Evolutionary conservation across 2,113 vertebrate species (phyloP).

Genomic region (Spheniscus mendiculus): DNA sequence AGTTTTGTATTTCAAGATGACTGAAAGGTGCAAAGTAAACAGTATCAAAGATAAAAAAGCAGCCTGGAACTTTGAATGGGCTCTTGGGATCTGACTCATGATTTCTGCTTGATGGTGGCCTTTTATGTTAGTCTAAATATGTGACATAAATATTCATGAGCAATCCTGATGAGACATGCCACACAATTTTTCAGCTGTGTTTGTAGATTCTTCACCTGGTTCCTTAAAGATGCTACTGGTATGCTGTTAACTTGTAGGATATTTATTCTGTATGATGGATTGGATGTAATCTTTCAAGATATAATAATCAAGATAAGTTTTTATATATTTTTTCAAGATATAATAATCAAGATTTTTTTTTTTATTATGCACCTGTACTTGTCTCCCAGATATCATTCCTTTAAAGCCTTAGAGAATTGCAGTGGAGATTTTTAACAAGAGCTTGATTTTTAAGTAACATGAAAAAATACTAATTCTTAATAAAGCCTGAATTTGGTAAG

Average conservation of each 20-base stretch:
- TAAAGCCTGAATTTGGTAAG: not conserved
- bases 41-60: slow-evolving; percentile 19
- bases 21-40: slow-evolving; percentile 52
- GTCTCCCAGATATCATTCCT: not conserved
- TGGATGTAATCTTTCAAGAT: not conserved
- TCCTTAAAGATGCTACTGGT: not conserved
- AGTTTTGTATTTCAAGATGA: not conserved
- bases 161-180: not conserved
- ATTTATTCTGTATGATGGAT: not conserved
- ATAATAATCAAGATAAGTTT: not conserved
- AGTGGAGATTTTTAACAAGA: not conserved
- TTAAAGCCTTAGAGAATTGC: not conserved
- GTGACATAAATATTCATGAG: slow-evolving; percentile 47
- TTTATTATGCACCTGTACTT: not conserved
- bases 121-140: slow-evolving; percentile 37
- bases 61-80: not conserved
- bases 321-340: not conserved
- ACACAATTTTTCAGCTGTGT: slow-evolving; percentile 39
- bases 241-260: not conserved
- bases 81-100: slow-evolving; percentile 40
- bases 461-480: not conserved
- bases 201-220: slow-evolving; percentile 34
- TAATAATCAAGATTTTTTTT: not conserved
- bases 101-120: slow-evolving; percentile 46
- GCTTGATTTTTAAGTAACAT: slow-evolving; percentile 1